Conservation (phyloP, 2,888 invertebrate species). For the Hedychridium roseum region DNA sequence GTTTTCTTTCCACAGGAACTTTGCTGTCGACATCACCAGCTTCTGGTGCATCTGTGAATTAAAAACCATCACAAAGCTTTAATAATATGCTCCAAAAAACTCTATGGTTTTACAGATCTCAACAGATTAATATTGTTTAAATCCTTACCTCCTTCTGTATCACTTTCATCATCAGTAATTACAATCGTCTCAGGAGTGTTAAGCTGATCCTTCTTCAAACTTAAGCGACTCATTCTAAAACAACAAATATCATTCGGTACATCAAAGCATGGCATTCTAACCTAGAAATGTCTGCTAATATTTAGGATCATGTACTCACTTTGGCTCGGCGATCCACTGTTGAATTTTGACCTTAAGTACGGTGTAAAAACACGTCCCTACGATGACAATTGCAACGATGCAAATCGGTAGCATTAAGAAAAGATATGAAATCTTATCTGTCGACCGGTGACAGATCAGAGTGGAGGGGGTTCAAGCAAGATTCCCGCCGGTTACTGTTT, state of each 20-base stretch:
- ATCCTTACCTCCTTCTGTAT: too few species aligned
- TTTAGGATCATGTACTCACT: conserved; percentile 13
- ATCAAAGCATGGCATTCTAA: conserved; percentile 17
- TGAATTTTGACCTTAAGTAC: conserved; percentile 11
- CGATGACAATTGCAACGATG: conserved; percentile 11
- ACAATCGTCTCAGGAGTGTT: background rate
- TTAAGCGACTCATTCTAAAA: conserved; percentile 19
- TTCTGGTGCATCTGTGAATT: too few species aligned
- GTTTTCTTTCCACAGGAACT: too few species aligned
- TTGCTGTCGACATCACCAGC: too few species aligned
- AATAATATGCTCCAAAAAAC: too few species aligned
- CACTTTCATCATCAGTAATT: conserved; percentile 23
- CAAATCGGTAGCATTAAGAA: conserved; percentile 1
- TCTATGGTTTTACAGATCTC: too few species aligned
- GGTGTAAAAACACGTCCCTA: conserved; percentile 10
- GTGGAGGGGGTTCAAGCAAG: too few species aligned
- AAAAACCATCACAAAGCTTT: too few species aligned
- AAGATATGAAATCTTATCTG: too few species aligned
- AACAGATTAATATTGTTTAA: too few species aligned
- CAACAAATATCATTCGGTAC: background rate
- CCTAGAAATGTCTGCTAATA: conserved; percentile 4
- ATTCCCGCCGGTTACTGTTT: too few species aligned
- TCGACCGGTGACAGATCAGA: too few species aligned
- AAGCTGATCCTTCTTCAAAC: background rate
- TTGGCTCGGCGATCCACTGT: conserved; percentile 5